Percentiles rank a stretch among this genome's conserved stretches.
These are phyloP conservation scores for Aratinga solstitialis DNA, from an alignment of 2,797 vertebrate species.

Conservation along the genomic window DNA sequence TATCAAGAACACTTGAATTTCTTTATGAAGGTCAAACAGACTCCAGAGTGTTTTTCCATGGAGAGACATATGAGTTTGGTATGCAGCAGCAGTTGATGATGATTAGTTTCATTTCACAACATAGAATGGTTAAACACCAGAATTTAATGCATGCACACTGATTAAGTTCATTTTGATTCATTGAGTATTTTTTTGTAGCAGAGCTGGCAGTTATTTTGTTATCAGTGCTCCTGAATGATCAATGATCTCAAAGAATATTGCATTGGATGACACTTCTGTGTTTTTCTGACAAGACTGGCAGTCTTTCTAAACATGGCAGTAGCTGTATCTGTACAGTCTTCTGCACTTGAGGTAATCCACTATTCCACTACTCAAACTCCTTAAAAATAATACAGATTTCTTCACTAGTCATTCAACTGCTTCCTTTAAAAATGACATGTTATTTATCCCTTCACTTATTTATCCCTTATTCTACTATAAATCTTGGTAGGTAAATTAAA, in stretches of 20 bases:
- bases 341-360: background rate
- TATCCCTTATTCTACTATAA: background rate
- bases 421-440: background rate
- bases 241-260: background rate
- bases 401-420: background rate
- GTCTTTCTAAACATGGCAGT: background rate
- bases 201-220: background rate
- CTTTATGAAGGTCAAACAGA: background rate
- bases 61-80: background rate
- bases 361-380: background rate
- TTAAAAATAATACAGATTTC: background rate
- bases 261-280: background rate
- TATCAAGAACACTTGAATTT: background rate
- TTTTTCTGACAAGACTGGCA: background rate
- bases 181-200: background rate
- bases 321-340: background rate
- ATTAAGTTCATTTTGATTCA: background rate
- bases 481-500: background rate
- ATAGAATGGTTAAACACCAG: background rate
- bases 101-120: background rate
- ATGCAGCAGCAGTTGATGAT: background rate
- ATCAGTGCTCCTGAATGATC: background rate
- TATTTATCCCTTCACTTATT: background rate
- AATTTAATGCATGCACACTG: background rate
- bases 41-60: background rate